Evolutionary conservation across 2,797 vertebrate species (phyloP), one percentile per base, ranked within the genome.

Genomic region (Spheniscus humboldti): DNA sequence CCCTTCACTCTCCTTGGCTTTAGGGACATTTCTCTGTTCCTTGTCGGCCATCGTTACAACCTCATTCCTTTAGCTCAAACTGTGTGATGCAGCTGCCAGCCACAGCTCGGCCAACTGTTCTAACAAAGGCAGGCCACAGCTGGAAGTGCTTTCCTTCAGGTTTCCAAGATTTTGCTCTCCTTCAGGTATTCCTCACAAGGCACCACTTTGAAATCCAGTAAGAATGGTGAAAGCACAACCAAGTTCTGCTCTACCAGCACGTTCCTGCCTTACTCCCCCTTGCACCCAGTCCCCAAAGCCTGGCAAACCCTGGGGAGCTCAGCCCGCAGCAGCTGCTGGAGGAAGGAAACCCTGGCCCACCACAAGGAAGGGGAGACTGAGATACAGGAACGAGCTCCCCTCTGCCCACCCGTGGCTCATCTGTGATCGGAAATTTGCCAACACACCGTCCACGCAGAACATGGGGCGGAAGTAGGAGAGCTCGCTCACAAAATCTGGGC

Each of bases 361-460:
- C 23, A 2, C 43, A 59, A 27, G 28, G 62, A 68, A 67, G 11
- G 3, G 27, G 45, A 4, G 18, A 41, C 9, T 1, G 3, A 75
- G 41, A 66, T 24, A 73, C 12, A 47, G 55, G 24, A 47, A 18
- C 2, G 0, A 86, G 15, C 4, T 86, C 17, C 16, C 14, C 33
- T 47, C 60, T 80, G 59, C 59, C 41, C 3, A 1, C 25, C 20
- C 0, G 0, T 50, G 45, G 25, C 50, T 90, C 27, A 16, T 16
- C 45, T 31, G 7, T 1, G 1, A 30, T 60, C 2, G 1, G 37
- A 57, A 56, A 68, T 67, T 50, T 77, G 33, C 83, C 18, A 2
- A 31, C 28, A 68, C 0, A 0, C 14, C 1, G 2, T 76, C 67
- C 3, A 1, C 2, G 0, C 9, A 48, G 79, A 80, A 66, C 6